Conservation (phyloP, 2,113 vertebrate genomes). For the Cettia cetti region DNA sequence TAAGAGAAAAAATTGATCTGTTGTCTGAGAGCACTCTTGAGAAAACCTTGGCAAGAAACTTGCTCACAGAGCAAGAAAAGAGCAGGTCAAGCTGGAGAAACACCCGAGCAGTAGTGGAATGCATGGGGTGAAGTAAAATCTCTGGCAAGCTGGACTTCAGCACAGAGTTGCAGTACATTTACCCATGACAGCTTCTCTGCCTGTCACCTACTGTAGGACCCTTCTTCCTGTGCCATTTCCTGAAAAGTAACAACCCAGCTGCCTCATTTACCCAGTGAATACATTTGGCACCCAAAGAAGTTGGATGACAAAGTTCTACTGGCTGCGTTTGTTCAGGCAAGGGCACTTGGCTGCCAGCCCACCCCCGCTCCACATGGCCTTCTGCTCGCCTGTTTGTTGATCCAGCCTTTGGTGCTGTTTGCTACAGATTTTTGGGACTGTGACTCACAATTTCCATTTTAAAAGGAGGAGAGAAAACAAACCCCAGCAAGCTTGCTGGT, state of each 20-base stretch:
- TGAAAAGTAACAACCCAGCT: conserved; percentile 12
- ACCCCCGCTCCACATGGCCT: background rate
- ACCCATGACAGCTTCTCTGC: background rate
- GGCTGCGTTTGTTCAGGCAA: background rate
- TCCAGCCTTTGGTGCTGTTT: background rate
- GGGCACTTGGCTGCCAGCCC: background rate
- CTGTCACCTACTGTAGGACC: background rate
- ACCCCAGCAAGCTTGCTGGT: background rate
- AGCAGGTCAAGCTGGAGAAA: conserved; percentile 44
- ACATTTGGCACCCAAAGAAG: background rate
- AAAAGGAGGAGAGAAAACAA: background rate
- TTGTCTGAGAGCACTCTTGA: conserved; percentile 4
- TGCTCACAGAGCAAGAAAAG: conserved; percentile 6
- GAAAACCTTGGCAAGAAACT: conserved; percentile 34
- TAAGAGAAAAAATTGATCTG: conserved; percentile 14
- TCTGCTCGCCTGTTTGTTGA: conserved; percentile 27
- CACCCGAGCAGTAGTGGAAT: background rate
- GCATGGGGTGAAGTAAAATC: background rate
- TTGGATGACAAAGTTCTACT: background rate
- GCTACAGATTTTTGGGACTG: background rate
- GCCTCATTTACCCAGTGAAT: background rate
- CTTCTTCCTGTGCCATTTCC: background rate
- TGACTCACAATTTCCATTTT: conserved; percentile 16
- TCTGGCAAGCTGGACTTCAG: background rate
- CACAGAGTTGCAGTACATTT: background rate